Percentiles rank a stretch among this genome's conserved stretches.
phyloP scores from a whole-genome alignment of 2,888 invertebrate genomes.

The Erebia aethiops region DNA sequence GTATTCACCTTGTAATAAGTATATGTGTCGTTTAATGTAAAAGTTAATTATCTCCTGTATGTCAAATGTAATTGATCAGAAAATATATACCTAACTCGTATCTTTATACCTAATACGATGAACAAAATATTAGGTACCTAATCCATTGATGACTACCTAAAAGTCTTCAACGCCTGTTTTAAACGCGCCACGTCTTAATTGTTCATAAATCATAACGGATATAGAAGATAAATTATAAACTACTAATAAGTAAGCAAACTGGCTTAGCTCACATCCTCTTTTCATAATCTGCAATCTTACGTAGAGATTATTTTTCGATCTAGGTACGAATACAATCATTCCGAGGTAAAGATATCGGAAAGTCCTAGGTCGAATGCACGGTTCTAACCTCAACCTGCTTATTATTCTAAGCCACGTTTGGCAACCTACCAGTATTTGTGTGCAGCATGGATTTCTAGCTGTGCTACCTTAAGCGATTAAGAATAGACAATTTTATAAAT shows the following conservation, averaged over 20 bases:
- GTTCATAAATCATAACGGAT: background rate
- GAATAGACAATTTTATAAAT: background rate
- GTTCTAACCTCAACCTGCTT: slow-evolving; percentile 10
- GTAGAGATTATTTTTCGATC: background rate
- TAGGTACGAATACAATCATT: background rate
- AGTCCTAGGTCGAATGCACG: slow-evolving; percentile 10
- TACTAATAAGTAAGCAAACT: background rate
- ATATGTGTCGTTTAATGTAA: too few species aligned
- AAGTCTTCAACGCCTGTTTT: background rate
- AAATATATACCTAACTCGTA: too few species aligned
- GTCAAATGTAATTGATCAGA: too few species aligned
- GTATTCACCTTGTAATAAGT: too few species aligned
- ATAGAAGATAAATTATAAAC: background rate
- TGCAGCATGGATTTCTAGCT: slow-evolving; percentile 3
- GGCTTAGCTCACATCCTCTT: background rate
- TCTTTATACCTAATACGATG: too few species aligned
- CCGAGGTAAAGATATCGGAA: slow-evolving; percentile 8
- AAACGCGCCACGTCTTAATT: background rate
- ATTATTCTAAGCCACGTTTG: slow-evolving; percentile 15
- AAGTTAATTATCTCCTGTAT: too few species aligned
- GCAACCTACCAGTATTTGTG: slow-evolving; percentile 16
- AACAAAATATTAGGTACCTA: too few species aligned
- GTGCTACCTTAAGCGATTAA: background rate
- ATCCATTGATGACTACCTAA: too few species aligned
- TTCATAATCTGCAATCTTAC: background rate